Conservation (phyloP, 2,113 vertebrate genomes). For the Pelecanus crispus region DNA sequence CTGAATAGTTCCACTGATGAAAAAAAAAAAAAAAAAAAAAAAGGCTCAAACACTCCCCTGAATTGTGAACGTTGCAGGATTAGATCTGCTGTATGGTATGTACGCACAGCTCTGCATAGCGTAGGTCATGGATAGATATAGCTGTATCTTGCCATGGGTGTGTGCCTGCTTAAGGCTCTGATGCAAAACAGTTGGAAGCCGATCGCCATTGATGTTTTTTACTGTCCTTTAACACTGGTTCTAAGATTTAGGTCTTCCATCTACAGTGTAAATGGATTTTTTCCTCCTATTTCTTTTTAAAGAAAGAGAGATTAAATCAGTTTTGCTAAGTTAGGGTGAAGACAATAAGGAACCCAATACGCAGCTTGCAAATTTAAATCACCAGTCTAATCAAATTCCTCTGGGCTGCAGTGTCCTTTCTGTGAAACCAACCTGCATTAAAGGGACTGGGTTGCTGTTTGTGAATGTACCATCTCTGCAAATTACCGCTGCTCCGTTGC, state of each 20-base stretch:
- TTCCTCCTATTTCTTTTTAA: not conserved
- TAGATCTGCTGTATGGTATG: not conserved
- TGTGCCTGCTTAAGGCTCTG: not conserved
- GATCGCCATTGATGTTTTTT: not conserved
- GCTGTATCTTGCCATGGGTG: not conserved
- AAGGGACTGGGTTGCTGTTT: constrained; percentile 53
- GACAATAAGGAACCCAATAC: not conserved
- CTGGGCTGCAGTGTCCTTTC: constrained; percentile 53
- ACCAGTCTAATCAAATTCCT: constrained; percentile 50
- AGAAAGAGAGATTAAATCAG: not conserved
- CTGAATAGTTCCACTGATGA: not conserved
- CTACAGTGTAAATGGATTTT: not conserved
- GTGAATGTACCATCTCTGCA: constrained; percentile 72
- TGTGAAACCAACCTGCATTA: constrained; percentile 58
- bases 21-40: not conserved
- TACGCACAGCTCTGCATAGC: not conserved
- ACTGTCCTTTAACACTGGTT: not conserved
- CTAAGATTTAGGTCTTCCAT: not conserved
- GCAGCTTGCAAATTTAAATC: constrained; percentile 36
- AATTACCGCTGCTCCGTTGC: constrained; percentile 68
- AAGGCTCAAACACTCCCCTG: not conserved
- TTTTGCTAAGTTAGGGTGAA: not conserved
- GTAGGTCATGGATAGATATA: not conserved
- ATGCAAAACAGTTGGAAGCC: not conserved
- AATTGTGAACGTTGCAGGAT: not conserved